A percentile compares a stretch with the other conserved stretches of the same genome.
Evolutionary conservation across 2,113 vertebrate genomes (phyloP).

Genomic region (Notiomystis cincta): DNA sequence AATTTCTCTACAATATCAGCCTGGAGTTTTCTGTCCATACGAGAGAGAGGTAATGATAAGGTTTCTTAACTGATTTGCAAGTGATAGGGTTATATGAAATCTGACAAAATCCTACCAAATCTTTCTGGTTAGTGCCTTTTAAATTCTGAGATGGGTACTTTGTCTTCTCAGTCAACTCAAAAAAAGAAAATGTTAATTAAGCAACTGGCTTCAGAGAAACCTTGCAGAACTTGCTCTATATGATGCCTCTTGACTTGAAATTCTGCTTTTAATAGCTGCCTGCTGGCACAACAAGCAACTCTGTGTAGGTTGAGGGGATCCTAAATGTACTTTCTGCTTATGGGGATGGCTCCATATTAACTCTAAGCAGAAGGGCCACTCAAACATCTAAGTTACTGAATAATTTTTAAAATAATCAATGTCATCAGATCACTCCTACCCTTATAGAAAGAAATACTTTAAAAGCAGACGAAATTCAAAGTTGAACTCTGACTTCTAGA

Average conservation of each 20-base stretch:
- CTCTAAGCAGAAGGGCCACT: not conserved
- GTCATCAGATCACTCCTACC: not conserved
- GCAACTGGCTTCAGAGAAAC: not conserved
- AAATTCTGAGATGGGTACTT: not conserved
- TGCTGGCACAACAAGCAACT: not conserved
- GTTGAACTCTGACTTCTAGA: not conserved
- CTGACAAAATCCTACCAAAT: not conserved
- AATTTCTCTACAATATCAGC: not conserved
- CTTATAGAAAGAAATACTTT: not conserved
- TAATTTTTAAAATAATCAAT: not conserved
- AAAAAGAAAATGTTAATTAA: not conserved
- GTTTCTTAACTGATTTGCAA: not conserved
- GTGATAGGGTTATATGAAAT: not conserved
- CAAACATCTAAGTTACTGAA: not conserved
- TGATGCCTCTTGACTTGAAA: not conserved
- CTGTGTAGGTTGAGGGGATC: not conserved
- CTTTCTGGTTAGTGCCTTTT: not conserved
- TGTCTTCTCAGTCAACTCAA: not conserved
- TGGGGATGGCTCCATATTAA: not conserved
- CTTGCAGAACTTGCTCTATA: not conserved
- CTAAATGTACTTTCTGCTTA: not conserved
- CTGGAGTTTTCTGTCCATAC: not conserved
- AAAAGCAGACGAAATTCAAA: not conserved
- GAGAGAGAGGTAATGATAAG: not conserved
- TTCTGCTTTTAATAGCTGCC: not conserved